phyloP scores from a whole-genome alignment of 2,797 vertebrate species.

The Bradypus variegatus region DNA sequence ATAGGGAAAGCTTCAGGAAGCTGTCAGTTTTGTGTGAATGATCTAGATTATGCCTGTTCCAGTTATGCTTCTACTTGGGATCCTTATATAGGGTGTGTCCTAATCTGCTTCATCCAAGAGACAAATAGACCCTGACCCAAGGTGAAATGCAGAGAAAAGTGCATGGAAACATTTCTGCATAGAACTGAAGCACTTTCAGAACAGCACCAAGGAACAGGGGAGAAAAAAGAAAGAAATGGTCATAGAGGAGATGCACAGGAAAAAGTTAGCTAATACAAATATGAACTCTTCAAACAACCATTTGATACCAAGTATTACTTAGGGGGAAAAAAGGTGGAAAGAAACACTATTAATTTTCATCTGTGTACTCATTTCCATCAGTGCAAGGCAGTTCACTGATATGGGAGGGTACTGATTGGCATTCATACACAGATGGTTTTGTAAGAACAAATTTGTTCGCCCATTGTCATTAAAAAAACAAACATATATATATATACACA shows the following conservation, averaged over 20 bases:
- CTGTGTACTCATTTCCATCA: not conserved
- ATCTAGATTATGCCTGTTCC: not conserved
- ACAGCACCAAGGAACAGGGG: not conserved
- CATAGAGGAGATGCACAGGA: not conserved
- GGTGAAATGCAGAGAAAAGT: not conserved
- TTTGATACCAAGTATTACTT: not conserved
- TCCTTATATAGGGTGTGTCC: not conserved
- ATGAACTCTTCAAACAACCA: not conserved
- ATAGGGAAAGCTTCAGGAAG: not conserved
- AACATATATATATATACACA: not conserved
- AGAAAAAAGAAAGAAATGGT: not conserved
- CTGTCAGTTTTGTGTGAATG: not conserved
- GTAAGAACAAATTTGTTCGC: conserved; percentile 10
- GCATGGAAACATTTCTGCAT: not conserved
- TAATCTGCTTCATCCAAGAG: not conserved
- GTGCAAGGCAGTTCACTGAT: not conserved
- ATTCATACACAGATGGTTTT: not conserved
- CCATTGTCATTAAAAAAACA: not conserved
- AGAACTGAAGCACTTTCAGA: not conserved
- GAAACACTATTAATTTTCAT: not conserved
- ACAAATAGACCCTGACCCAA: not conserved
- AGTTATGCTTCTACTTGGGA: not conserved
- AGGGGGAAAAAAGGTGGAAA: not conserved
- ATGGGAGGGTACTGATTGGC: not conserved
- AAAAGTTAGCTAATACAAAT: not conserved